Conservation (phyloP, 1,140 invertebrate species). For the Glossosoma conforme region DNA sequence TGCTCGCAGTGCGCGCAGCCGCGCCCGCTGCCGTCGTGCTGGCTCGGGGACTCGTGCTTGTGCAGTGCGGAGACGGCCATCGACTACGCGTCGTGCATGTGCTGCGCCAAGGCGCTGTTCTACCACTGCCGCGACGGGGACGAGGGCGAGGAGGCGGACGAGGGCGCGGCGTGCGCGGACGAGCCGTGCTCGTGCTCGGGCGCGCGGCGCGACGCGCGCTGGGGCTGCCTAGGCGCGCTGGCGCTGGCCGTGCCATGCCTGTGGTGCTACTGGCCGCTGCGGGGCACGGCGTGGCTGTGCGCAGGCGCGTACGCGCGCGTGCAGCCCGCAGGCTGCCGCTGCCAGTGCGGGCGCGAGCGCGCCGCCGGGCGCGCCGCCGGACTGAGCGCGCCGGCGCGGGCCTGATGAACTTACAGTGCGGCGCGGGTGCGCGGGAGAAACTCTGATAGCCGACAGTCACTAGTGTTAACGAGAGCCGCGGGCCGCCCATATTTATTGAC, state of each 20-base stretch:
- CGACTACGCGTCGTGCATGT: conserved; percentile 86
- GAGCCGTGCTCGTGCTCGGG: conserved; percentile 80
- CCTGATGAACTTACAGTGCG: conserved; percentile 42
- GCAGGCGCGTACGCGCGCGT: conserved; percentile 78
- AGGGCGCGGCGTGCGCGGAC: conserved; percentile 64
- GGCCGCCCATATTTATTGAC: conserved; percentile 22
- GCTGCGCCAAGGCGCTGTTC: conserved; percentile 87
- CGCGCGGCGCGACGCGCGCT: conserved; percentile 62
- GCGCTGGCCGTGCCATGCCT: conserved; percentile 81
- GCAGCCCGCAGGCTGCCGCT: conserved; percentile 63
- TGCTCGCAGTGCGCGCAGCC: conserved; percentile 84
- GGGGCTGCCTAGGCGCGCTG: conserved; percentile 78
- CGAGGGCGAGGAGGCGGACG: conserved; percentile 62
- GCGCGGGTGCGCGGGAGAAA: conserved; percentile 47
- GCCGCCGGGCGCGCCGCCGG: conserved; percentile 38
- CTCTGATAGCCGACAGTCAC: conserved; percentile 24
- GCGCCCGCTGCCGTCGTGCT: conserved; percentile 74
- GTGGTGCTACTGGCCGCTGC: conserved; percentile 87
- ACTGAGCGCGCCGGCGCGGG: conserved; percentile 44
- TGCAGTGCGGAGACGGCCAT: conserved; percentile 81
- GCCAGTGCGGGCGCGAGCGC: conserved; percentile 42
- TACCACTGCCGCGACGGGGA: conserved; percentile 82
- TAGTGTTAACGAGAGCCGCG: conserved; percentile 19
- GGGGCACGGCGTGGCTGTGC: conserved; percentile 69
- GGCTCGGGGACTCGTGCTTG: conserved; percentile 83